phyloP scores from a whole-genome alignment of 2,797 vertebrate species.

The Pogoniulus pusillus region DNA sequence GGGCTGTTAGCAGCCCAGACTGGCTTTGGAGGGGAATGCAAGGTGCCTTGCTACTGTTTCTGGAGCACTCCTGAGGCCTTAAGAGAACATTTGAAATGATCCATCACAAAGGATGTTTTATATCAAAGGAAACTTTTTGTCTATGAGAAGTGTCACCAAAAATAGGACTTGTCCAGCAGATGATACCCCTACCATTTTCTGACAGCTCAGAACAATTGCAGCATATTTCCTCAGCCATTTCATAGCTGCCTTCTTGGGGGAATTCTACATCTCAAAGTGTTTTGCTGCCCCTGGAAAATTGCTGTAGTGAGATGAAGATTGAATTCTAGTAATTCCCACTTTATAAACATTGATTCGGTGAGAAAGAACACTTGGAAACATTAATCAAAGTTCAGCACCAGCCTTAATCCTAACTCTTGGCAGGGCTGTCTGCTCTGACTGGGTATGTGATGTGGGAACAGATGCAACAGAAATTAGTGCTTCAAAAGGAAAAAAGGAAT shows the following conservation, averaged over 20 bases:
- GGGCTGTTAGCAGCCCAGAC: not conserved
- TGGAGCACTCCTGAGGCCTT: not conserved
- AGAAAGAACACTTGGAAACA: not conserved
- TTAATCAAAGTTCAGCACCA: not conserved
- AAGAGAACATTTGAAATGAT: not conserved
- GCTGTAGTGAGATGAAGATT: not conserved
- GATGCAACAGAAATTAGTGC: not conserved
- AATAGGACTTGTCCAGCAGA: not conserved
- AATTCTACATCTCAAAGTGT: not conserved
- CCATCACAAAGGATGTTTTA: not conserved
- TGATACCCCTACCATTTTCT: not conserved
- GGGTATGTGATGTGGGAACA: not conserved
- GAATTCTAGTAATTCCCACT: not conserved
- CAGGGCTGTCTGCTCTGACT: not conserved
- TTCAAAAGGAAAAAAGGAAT: not conserved
- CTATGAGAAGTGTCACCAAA: not conserved
- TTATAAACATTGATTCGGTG: not conserved
- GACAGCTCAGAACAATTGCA: not conserved
- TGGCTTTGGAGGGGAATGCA: not conserved
- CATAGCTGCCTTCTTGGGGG: not conserved
- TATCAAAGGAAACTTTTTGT: not conserved
- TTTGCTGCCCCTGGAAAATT: not conserved
- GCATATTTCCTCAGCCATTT: not conserved
- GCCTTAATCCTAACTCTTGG: not conserved
- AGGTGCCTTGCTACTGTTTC: not conserved